Evolutionary conservation across 2,113 vertebrate genomes (phyloP), one percentile per base, ranked within the genome.

Genomic region (Holacanthus passer): DNA sequence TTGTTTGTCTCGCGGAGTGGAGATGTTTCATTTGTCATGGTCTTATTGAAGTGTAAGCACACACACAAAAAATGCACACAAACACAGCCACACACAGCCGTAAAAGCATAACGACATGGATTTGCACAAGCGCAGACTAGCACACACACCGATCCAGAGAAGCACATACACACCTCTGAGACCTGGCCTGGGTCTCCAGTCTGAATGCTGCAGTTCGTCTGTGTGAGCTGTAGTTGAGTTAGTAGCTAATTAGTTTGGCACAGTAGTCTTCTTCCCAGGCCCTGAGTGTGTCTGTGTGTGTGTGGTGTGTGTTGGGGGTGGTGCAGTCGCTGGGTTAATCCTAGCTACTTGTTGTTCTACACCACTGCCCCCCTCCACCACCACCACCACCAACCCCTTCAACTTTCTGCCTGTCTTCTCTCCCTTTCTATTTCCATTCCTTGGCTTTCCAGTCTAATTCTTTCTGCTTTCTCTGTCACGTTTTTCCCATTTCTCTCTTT

Each of bases 161-260:
- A 24, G 59, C 43, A 14, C 22, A 83, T 12, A 56, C 64, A 70
- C 45, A 62, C 83, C 67, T 83, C 67, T 17, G 81, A 68, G 83
- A 69, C 63, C 75, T 50, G 66, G 62, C 43, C 68, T 12, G 22
- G 65, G 52, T 78, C 77, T 77, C 58, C 56, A 39, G 35, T 86
- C 77, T 77, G 82, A 88, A 87, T 77, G 31, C 74, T 19, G 32
- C 77, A 62, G 77, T 73, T 75, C 72, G 56, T 85, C 69, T 81
- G 63, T 88, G 82, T 87, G 86, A 89, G 75, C 85, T 78, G 81
- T 73, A 85, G 82, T 80, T 86, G 85, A 78, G 86, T 89, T 88
- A 83, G 67, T 86, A 85, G 74, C 88, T 94, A 93, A 94, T 94
- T 94, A 92, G 91, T 93, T 92, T 91, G 91, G 87, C 86, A 87